A percentile compares a stretch with the other conserved stretches of the same genome.
Evolutionary conservation across 1,140 invertebrate species (phyloP).

Genomic region (Oncopeltus fasciatus): DNA sequence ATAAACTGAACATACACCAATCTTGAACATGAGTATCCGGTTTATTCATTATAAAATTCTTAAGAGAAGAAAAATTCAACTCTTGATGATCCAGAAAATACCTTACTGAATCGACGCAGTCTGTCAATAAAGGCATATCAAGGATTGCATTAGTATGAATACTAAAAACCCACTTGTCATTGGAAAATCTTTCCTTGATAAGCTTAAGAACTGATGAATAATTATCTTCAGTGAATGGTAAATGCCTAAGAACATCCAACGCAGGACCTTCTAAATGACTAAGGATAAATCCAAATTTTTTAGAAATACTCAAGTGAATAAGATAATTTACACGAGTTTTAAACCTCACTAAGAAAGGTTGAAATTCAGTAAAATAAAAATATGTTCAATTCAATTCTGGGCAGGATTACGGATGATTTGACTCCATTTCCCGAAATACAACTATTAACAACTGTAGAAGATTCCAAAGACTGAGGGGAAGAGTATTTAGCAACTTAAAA

Average conservation of each 20-base stretch:
- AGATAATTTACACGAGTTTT: background rate
- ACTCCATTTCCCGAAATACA: background rate
- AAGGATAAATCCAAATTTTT: slow-evolving; percentile 43
- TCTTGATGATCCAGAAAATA: background rate
- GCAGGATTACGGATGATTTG: background rate
- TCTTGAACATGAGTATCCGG: background rate
- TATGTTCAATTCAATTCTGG: background rate
- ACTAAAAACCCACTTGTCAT: background rate
- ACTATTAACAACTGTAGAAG: background rate
- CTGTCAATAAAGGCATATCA: background rate
- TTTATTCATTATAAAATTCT: background rate
- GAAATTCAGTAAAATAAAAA: background rate
- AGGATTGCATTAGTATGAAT: background rate
- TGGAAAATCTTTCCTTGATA: background rate
- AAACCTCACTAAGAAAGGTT: background rate
- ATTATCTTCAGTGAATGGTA: slow-evolving; percentile 20
- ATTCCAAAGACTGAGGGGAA: background rate
- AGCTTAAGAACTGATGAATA: background rate
- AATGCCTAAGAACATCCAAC: background rate
- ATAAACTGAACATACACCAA: background rate
- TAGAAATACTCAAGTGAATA: slow-evolving; percentile 26
- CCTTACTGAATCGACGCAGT: background rate
- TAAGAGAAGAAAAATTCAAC: slow-evolving; percentile 22
- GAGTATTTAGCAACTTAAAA: background rate
- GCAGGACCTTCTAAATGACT: slow-evolving; percentile 62